Conservation (phyloP, 1,140 invertebrate genomes). For the Thrips palmi region DNA sequence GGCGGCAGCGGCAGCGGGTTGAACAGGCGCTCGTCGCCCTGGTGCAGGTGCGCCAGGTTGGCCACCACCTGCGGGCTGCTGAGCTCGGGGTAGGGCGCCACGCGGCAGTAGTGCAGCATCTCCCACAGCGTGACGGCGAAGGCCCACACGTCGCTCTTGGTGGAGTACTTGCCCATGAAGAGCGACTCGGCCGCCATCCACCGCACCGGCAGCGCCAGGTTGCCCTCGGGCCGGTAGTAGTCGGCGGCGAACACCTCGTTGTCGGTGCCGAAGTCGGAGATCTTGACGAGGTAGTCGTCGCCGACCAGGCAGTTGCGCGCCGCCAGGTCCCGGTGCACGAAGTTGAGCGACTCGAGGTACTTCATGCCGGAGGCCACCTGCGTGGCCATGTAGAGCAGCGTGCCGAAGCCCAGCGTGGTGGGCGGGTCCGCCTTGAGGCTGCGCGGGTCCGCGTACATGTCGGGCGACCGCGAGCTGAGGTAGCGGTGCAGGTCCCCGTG, state of each 20-base stretch:
- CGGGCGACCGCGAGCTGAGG: constrained; percentile 20
- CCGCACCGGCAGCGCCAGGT: constrained; percentile 37
- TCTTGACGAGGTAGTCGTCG: constrained; percentile 52
- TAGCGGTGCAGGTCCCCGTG: constrained; percentile 57
- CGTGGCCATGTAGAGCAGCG: constrained; percentile 48
- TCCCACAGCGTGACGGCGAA: constrained; percentile 62
- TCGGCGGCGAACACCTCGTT: constrained; percentile 45
- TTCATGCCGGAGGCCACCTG: constrained; percentile 75
- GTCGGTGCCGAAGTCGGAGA: constrained; percentile 56
- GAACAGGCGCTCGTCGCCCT: constrained; percentile 35
- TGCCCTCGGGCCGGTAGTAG: constrained; percentile 44
- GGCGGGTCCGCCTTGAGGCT: not conserved
- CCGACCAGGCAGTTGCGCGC: constrained; percentile 73
- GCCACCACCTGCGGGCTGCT: constrained; percentile 52
- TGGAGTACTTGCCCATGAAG: constrained; percentile 17
- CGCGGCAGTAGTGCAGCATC: constrained; percentile 45
- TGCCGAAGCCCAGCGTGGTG: not conserved
- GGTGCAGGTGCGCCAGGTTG: constrained; percentile 43
- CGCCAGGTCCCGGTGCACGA: constrained; percentile 63
- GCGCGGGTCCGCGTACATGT: not conserved
- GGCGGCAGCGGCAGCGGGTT: constrained; percentile 43
- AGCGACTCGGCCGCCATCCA: constrained; percentile 42
- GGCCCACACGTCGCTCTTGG: constrained; percentile 59
- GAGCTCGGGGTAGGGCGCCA: constrained; percentile 46
- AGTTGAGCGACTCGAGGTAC: constrained; percentile 59